Base-by-base conservation (phyloP, 2,797 vertebrate genomes). In the Lindbergichthys nudifrons region DNA sequence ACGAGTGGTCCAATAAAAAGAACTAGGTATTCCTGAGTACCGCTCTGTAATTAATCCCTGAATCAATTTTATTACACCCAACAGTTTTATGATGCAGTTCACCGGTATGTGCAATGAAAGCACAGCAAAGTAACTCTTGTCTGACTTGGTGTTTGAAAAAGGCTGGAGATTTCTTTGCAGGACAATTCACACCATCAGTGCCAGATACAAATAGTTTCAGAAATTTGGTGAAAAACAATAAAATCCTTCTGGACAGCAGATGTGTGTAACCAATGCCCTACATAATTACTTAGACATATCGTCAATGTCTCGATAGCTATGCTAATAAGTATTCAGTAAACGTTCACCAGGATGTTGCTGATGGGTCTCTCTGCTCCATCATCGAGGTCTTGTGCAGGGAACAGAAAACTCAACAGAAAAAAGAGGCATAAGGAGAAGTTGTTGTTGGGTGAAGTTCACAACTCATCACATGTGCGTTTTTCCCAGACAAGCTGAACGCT, bases 21-120 rank as follows among this genome's bases (percentile, higher is more conserved):
- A 78, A 76, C 67, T 70, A 60, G 79, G 84, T 87, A 87, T 90
- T 91, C 76, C 84, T 82, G 73, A 56, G 63, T 79, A 82, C 77
- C 59, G 80, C 91, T 90, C 80, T 86, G 63, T 90, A 90, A 92
- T 93, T 89, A 89, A 92, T 93, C 69, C 85, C 39, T 87, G 86
- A 84, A 91, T 92, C 85, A 85, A 87, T 86, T 91, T 89, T 84
- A 92, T 85, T 84, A 80, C 80, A 77, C 77, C 82, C 71, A 77
- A 65, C 62, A 70, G 77, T 88, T 93, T 93, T 92, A 91, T 83
- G 81, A 81, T 66, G 85, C 81, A 73, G 83, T 83, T 81, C 82
- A 82, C 74, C 46, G 73, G 77, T 77, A 84, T 87, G 82, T 73
- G 67, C 60, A 76, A 75, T 81, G 68, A 85, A 84, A 75, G 48